phyloP scores from a whole-genome alignment of 2,888 invertebrate species.

The Bhutanitis thaidina region DNA sequence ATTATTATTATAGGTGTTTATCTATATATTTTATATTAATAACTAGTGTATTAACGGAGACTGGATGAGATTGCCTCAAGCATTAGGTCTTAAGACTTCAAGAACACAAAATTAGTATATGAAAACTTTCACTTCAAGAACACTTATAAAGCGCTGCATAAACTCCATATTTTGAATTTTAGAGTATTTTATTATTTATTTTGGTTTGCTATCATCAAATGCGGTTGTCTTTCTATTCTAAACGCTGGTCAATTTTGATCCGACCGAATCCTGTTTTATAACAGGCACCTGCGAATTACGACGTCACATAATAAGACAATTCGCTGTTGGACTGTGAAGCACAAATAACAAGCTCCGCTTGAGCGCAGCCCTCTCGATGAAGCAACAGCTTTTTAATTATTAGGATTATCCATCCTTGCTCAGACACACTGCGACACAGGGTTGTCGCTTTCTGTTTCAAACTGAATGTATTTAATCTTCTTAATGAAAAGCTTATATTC shows the following conservation, averaged over 20 bases:
- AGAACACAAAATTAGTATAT: no score
- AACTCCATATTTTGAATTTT: no score
- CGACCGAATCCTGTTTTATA: background rate
- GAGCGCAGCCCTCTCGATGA: constrained; percentile 33
- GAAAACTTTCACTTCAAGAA: no score
- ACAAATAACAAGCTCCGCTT: constrained; percentile 25
- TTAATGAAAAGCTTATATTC: no score
- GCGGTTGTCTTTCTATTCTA: background rate
- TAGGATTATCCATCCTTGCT: constrained; percentile 42
- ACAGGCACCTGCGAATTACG: constrained; percentile 13
- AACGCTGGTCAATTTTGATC: background rate
- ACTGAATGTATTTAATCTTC: no score
- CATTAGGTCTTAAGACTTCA: no score
- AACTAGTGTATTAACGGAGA: no score
- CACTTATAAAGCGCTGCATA: no score
- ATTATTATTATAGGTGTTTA: no score
- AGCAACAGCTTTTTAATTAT: constrained; percentile 47
- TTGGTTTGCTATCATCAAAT: background rate
- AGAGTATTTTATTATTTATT: no score
- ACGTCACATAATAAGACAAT: constrained; percentile 9
- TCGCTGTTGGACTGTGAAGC: constrained; percentile 14
- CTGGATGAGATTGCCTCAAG: no score
- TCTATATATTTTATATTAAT: no score
- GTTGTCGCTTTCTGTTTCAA: background rate
- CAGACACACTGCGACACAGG: constrained; percentile 19